Evolutionary conservation across 2,797 vertebrate genomes (phyloP).

Genomic region (Cyclura pinguis): DNA sequence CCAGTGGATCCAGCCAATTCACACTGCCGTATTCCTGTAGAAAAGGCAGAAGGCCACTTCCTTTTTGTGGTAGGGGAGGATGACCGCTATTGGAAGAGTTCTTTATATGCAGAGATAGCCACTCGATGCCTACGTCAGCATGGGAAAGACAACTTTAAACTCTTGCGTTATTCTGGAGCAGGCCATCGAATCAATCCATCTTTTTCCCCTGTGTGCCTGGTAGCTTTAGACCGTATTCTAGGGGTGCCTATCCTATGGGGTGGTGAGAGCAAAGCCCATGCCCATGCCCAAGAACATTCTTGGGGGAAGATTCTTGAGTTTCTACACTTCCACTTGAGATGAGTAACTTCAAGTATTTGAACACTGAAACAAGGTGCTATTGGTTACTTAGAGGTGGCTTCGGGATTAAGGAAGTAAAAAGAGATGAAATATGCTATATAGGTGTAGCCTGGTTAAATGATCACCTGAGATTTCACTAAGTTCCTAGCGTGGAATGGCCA

Average conservation of each 20-base stretch:
- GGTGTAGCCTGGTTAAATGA: constrained; percentile 45
- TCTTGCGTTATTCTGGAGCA: constrained; percentile 82
- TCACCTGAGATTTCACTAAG: not conserved
- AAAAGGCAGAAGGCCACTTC: constrained; percentile 77
- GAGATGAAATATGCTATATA: constrained; percentile 34
- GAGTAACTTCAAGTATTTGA: constrained; percentile 40
- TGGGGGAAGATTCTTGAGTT: constrained; percentile 86
- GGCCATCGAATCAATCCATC: constrained; percentile 88
- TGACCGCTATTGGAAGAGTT: constrained; percentile 79
- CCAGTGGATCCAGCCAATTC: constrained; percentile 72
- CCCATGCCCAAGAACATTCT: constrained; percentile 85
- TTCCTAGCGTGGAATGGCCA: not conserved
- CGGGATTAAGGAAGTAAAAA: constrained; percentile 50
- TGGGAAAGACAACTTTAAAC: constrained; percentile 74
- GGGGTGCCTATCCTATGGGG: constrained; percentile 80
- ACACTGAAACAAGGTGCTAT: constrained; percentile 47
- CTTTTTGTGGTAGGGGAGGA: constrained; percentile 78
- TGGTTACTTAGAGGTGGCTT: constrained; percentile 41
- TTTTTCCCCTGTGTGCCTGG: constrained; percentile 77
- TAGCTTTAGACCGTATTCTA: constrained; percentile 72
- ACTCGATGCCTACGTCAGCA: constrained; percentile 66
- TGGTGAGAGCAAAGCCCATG: constrained; percentile 82
- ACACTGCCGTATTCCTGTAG: constrained; percentile 71
- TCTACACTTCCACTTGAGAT: constrained; percentile 77
- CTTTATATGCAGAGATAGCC: constrained; percentile 75